A percentile compares a stretch with the other conserved stretches of the same genome.
phyloP scores from a whole-genome alignment of 2,797 vertebrate genomes.

The Sternotherus odoratus region DNA sequence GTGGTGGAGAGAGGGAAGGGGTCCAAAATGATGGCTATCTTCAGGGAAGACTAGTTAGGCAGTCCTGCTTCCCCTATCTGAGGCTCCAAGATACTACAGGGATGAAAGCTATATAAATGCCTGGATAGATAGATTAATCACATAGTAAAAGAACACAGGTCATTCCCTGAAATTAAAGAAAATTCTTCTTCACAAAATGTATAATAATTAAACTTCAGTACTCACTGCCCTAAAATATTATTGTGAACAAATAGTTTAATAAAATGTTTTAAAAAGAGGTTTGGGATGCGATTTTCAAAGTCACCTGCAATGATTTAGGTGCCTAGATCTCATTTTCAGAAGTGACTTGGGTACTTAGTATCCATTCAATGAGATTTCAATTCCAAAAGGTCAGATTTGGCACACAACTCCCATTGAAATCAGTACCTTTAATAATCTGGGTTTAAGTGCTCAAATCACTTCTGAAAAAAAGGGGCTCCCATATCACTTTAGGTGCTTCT shows the following conservation, averaged over 20 bases:
- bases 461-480: not conserved
- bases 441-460: not conserved
- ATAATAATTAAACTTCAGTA: not conserved
- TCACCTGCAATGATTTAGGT: not conserved
- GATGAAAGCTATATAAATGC: not conserved
- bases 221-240: not conserved
- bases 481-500: not conserved
- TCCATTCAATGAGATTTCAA: not conserved
- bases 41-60: fast-evolving
- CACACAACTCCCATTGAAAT: not conserved
- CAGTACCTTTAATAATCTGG: not conserved
- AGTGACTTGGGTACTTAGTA: not conserved
- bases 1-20: not conserved
- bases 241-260: not conserved
- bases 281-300: not conserved
- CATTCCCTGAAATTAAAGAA: not conserved
- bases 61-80: not conserved
- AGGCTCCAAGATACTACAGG: fast-evolving
- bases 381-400: not conserved
- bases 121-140: conserved; percentile 12
- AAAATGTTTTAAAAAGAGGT: not conserved
- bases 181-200: not conserved
- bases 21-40: not conserved
- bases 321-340: not conserved
- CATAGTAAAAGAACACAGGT: not conserved